Evolutionary conservation across 92 coral and sea anemone species (phyloP).

Genomic region (Porites cylindrica): DNA sequence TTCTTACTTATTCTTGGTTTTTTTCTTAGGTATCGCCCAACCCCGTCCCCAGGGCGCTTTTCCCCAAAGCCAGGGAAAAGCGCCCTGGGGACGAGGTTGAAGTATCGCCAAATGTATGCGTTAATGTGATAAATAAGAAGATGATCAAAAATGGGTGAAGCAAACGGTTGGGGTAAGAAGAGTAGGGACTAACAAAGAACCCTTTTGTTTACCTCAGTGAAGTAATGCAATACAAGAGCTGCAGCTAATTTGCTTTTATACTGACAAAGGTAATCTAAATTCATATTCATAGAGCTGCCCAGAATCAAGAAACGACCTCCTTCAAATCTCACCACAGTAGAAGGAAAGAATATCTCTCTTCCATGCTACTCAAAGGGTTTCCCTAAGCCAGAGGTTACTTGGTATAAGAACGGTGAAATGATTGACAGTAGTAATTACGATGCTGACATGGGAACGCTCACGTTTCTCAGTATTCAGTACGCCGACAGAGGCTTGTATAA

Average conservation of each 20-base stretch:
- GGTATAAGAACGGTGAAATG: conserved; percentile 49
- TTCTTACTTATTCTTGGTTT: no score
- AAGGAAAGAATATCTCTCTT: conserved; percentile 57
- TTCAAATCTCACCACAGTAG: conserved; percentile 50
- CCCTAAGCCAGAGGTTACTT: conserved; percentile 71
- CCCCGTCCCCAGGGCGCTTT: no score
- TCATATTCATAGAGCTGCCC: conserved; percentile 53
- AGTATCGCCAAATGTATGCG: no score
- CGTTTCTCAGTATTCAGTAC: conserved; percentile 49
- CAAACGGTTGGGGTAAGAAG: no score
- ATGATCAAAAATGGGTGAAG: no score
- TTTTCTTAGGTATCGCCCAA: no score
- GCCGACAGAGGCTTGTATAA: conserved; percentile 59
- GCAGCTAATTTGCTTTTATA: background rate
- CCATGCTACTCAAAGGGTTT: conserved; percentile 64
- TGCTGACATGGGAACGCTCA: conserved; percentile 33
- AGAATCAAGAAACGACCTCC: conserved; percentile 48
- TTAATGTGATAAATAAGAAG: no score
- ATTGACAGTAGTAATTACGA: conserved; percentile 17
- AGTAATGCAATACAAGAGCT: no score
- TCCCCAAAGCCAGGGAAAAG: no score
- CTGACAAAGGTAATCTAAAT: background rate
- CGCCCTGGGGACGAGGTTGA: no score
- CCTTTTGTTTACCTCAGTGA: no score
- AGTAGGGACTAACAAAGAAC: no score